A percentile compares a stretch with the other conserved stretches of the same genome.
Conservation (phyloP, 35 echinoderm and acorn worm genomes). For the Lytechinus pictus region DNA sequence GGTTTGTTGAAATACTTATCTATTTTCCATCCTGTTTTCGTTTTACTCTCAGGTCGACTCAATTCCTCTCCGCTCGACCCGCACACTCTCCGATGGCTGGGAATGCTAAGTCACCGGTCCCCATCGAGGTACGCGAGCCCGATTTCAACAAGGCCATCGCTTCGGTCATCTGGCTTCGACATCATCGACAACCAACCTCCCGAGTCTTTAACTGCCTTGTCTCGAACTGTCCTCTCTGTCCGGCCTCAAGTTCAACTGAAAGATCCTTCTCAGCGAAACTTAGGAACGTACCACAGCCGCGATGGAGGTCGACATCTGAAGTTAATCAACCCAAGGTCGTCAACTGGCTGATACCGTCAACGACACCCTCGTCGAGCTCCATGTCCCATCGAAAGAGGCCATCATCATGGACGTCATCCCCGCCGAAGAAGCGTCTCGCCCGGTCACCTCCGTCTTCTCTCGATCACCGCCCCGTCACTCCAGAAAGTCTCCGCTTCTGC, state of each 20-base stretch:
- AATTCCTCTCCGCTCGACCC: not conserved
- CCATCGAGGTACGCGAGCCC: not conserved
- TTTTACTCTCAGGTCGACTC: not conserved
- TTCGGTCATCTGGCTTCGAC: conserved; percentile 37
- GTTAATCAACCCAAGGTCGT: not conserved
- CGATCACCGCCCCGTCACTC: not conserved
- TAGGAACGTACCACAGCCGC: not conserved
- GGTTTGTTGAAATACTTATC: too few species aligned
- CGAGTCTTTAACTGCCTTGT: conserved; percentile 19
- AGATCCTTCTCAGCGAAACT: not conserved
- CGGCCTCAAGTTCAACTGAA: not conserved
- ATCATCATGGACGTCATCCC: not conserved
- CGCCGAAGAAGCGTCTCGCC: not conserved
- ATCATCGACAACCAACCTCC: not conserved
- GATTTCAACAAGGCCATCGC: conserved; percentile 48
- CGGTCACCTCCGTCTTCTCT: not conserved
- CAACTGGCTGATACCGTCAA: not conserved
- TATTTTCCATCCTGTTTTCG: not conserved
- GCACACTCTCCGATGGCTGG: not conserved
- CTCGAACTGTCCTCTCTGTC: conserved; percentile 35
- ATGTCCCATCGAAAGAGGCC: not conserved
- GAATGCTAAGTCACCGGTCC: not conserved
- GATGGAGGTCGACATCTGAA: not conserved
- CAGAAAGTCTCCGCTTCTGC: not conserved
- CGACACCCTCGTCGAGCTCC: not conserved